Evolutionary conservation across 2,797 vertebrate species (phyloP), one percentile per base, ranked within the genome.

Genomic region (Acanthurus lineatus): DNA sequence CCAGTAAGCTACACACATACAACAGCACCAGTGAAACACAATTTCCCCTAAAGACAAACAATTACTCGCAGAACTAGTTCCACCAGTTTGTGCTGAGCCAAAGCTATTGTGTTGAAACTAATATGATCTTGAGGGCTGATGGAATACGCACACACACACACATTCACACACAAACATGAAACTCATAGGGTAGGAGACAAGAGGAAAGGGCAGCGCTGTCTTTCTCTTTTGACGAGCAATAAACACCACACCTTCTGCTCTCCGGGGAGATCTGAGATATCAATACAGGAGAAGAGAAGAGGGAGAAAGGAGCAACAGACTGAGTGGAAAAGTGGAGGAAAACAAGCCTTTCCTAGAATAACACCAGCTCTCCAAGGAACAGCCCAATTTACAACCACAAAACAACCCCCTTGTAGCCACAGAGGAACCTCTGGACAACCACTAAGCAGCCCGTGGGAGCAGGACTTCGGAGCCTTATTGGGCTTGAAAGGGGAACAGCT

Each of bases 271-370:
- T 75, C 57, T 49, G 52, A 85, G 83, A 82, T 90, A 92, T 88
- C 91, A 91, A 89, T 85, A 87, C 54, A 48, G 81, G 66, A 16
- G 47, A 68, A 45, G 66, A 80, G 79, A 88, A 54, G 61, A 70
- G 59, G 40, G 69, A 76, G 69, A 57, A 76, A 67, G 48, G 70
- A 81, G 71, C 38, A n/a, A 85, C 81, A 77, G 78, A 73, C 51
- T 32, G 77, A 87, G 80, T 61, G 79, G 77, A 75, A 82, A 86
- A 81, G 73, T 75, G 63, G 80, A 90, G 61, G 87, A 89, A 90
- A 93, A 90, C 83, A 86, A 83, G 83, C 56, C 85, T 88, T 92
- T 94, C 91, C 92, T 90, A 92, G 89, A 94, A 94, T 93, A 93
- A 93, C 92, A 90, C 35, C 58, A 76, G 81, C 86, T 92, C 92